Percentiles rank a stretch among this genome's conserved stretches.
These are phyloP conservation scores for Porites lobata DNA, from an alignment of 92 coral and sea anemone genomes.

Conservation along the genomic window DNA sequence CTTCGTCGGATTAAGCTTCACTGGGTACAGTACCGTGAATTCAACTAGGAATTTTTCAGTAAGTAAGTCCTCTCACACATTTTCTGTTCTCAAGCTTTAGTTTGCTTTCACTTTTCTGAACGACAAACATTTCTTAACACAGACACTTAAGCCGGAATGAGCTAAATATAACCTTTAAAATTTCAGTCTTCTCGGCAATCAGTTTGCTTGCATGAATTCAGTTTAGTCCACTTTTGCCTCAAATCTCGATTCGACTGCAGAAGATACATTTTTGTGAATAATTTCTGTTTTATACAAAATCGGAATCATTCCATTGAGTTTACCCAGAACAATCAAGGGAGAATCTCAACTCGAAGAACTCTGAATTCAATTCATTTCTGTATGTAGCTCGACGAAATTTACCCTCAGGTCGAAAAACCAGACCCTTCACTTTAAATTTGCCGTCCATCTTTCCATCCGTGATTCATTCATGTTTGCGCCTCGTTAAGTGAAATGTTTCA, in stretches of 20 bases:
- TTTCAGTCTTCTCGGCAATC: background rate
- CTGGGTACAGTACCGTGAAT: background rate
- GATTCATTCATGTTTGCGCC: too few relatives aligned
- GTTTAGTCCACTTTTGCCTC: background rate
- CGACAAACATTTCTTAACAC: background rate
- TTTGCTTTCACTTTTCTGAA: background rate
- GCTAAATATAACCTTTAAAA: background rate
- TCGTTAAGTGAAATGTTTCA: background rate
- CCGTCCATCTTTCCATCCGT: too few relatives aligned
- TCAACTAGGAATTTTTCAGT: background rate
- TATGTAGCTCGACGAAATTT: background rate
- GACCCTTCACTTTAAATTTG: background rate
- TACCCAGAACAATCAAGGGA: background rate
- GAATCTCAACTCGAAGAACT: background rate
- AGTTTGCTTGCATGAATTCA: too few relatives aligned
- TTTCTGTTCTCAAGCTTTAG: background rate
- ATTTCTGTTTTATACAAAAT: background rate
- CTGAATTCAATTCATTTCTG: background rate
- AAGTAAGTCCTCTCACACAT: background rate
- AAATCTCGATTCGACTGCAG: background rate
- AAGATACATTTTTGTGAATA: background rate
- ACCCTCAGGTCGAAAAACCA: background rate
- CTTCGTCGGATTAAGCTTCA: background rate
- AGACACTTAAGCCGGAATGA: background rate
- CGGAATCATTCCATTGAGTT: background rate